A percentile compares a stretch with the other conserved stretches of the same genome.
Conservation (phyloP, 2,888 invertebrate species). For the Lycaena phlaeas region DNA sequence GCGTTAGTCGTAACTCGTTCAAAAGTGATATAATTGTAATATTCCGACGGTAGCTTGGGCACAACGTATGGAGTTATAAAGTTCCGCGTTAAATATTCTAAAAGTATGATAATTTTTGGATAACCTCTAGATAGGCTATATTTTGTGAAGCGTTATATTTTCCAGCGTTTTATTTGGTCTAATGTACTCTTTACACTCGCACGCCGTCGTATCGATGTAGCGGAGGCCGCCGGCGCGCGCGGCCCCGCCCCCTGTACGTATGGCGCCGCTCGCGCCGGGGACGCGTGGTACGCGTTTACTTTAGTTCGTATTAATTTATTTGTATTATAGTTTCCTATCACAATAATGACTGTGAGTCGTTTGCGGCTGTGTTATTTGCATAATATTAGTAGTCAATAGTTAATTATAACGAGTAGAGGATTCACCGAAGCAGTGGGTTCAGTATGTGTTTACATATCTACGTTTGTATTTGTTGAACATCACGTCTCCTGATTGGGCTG, state of each 20-base stretch:
- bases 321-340: conserved; percentile 1
- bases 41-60: background rate
- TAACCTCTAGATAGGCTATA: background rate
- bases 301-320: conserved; percentile 4
- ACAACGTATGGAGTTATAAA: background rate
- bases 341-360: conserved; percentile 5
- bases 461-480: too few relatives aligned
- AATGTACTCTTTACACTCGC: background rate
- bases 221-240: background rate
- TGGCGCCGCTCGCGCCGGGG: background rate
- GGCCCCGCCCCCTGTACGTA: conserved; percentile 1
- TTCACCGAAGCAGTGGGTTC: too few relatives aligned
- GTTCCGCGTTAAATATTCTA: background rate
- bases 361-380: conserved; percentile 4
- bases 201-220: background rate
- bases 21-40: background rate
- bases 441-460: too few relatives aligned
- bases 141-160: conserved; percentile 6
- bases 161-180: background rate
- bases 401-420: background rate
- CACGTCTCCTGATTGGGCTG: too few relatives aligned
- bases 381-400: conserved; percentile 1
- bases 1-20: background rate
- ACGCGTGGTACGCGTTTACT: background rate
- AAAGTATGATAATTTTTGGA: conserved; percentile 1